Evolutionary conservation across 2,888 invertebrate species (phyloP), one percentile per base, ranked within the genome.

Genomic region (Anorthoa munda): DNA sequence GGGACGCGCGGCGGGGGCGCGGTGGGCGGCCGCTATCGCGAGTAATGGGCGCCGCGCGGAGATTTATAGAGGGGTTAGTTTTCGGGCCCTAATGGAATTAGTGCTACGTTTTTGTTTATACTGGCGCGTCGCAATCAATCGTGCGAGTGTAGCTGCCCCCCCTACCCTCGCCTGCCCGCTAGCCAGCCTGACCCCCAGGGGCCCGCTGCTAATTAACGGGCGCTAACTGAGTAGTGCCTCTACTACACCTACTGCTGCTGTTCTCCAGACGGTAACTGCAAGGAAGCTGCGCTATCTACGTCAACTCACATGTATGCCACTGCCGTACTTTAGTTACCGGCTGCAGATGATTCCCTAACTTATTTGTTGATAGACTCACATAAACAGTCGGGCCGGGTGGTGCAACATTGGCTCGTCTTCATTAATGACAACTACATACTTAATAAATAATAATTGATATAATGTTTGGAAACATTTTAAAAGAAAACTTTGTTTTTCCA

Each of bases 41-140:
- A 90, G 87, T 89, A 87, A 90, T 90, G 89, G 90, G 87, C 80
- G 80, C 79, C 88, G 88, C 87, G 85, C 83, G 84, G 88, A 90
- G 93, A 93, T 94, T 93, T 93, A 93, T 90, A 82, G 90, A 89
- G 89, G 92, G 92, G 92, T 90, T 91, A 90, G 90, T 88, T 90
- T 89, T 90, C 86, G 88, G 89, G 90, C 90, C 89, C 92, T 94
- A 94, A 94, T 94, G 94, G 94, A 92, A 93, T 93, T 93, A 93
- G 91, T 88, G 90, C 89, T 89, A 88, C 88, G 87, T 89, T 89
- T 87, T 92, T 91, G 92, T 93, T 92, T 92, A 92, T 91, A 88
- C 88, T 73, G 86, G 77, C 85, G 85, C 85, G 84, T 86, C 82
- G 85, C 79, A 84, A 86, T 84, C 87, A 86, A 84, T 84, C 86